Evolutionary conservation across 1,140 invertebrate genomes (phyloP).

Genomic region (Leucophenga varia): DNA sequence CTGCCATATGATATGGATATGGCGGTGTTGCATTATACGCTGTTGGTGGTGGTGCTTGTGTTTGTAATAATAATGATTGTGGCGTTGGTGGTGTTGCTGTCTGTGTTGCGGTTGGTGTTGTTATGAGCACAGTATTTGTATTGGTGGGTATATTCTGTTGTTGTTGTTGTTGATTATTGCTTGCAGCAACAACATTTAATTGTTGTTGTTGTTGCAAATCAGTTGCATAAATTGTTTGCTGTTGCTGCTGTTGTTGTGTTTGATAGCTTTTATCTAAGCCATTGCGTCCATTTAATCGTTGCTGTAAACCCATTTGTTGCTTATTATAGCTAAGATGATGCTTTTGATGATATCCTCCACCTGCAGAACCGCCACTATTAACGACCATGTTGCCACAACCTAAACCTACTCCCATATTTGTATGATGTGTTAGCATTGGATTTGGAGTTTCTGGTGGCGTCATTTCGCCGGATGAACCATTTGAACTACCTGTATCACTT

Average conservation of each 20-base stretch:
- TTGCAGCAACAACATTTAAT: too few species aligned
- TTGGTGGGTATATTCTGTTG: slow-evolving; percentile 1
- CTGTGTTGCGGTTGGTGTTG: slow-evolving; percentile 9
- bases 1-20: slow-evolving; percentile 46
- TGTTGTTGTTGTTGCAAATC: slow-evolving; percentile 1
- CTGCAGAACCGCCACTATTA: slow-evolving; percentile 15
- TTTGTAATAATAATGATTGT: not conserved
- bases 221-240: slow-evolving; percentile 18
- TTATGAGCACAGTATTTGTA: slow-evolving; percentile 18
- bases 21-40: slow-evolving; percentile 20
- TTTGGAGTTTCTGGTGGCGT: slow-evolving; percentile 53
- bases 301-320: slow-evolving; percentile 34
- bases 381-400: slow-evolving; percentile 21
- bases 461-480: slow-evolving; percentile 47
- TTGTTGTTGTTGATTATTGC: too few species aligned
- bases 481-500: slow-evolving; percentile 52
- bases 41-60: slow-evolving; percentile 13
- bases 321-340: slow-evolving; percentile 46
- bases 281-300: slow-evolving; percentile 45
- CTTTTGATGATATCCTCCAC: slow-evolving; percentile 29
- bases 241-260: slow-evolving; percentile 21
- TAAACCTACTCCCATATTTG: slow-evolving; percentile 17
- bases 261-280: slow-evolving; percentile 43
- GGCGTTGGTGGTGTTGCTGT: not conserved
- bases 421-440: slow-evolving; percentile 16